Evolutionary conservation across 2,797 vertebrate species (phyloP).

Genomic region (Sebastes iracundus): DNA sequence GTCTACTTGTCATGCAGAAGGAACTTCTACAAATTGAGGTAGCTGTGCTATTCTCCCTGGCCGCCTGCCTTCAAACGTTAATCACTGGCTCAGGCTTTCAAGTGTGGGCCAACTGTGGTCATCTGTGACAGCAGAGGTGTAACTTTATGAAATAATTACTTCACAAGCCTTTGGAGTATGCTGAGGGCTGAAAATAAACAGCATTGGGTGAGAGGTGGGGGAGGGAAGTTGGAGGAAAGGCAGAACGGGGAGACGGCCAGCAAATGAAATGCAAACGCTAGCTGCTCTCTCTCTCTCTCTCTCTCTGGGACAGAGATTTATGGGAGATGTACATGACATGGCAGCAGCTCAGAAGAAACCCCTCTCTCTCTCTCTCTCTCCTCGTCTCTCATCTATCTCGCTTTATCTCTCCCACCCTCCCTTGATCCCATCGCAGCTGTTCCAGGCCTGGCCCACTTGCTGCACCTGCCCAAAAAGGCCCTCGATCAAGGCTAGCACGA

Average conservation of each 20-base stretch:
- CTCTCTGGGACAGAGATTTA: slow-evolving; percentile 76
- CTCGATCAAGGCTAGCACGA: slow-evolving; percentile 74
- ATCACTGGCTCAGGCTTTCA: slow-evolving; percentile 71
- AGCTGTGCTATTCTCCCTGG: slow-evolving; percentile 61
- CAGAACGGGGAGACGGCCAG: slow-evolving; percentile 27
- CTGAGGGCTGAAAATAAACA: slow-evolving; percentile 81
- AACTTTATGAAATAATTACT: slow-evolving; percentile 84
- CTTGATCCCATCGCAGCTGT: slow-evolving; percentile 72
- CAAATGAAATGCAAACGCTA: slow-evolving; percentile 80
- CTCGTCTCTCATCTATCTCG: slow-evolving; percentile 23
- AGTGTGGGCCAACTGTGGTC: slow-evolving; percentile 71
- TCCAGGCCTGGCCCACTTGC: slow-evolving; percentile 55
- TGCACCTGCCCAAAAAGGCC: slow-evolving; percentile 82
- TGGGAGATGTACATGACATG: slow-evolving; percentile 85
- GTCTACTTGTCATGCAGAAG: slow-evolving; percentile 51
- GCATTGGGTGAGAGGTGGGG: slow-evolving; percentile 29
- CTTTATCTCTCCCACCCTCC: slow-evolving; percentile 35
- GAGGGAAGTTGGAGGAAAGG: neutral
- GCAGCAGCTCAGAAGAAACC: slow-evolving; percentile 81
- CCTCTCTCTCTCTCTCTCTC: slow-evolving; percentile 20
- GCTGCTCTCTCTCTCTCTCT: slow-evolving; percentile 40
- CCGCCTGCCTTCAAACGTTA: slow-evolving; percentile 61
- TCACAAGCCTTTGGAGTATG: slow-evolving; percentile 75
- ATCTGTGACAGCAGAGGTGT: slow-evolving; percentile 72
- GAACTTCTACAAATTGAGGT: slow-evolving; percentile 52